phyloP scores from a whole-genome alignment of 2,113 vertebrate genomes.

The Alectura lathami region DNA sequence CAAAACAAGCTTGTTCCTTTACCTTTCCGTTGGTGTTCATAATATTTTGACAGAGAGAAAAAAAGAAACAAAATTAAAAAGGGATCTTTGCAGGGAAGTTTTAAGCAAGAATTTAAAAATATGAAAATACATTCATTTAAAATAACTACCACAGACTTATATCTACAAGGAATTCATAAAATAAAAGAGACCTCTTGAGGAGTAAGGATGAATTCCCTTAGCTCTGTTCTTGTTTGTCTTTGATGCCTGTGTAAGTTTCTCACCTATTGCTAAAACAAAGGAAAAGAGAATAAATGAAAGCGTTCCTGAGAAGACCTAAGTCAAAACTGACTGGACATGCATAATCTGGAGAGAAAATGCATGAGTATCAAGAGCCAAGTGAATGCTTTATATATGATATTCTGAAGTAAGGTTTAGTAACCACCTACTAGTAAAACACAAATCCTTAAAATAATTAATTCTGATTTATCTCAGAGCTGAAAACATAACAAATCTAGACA shows the following conservation, averaged over 20 bases:
- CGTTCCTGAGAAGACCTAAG: background rate
- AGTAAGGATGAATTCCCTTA: conserved; percentile 47
- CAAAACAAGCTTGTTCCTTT: background rate
- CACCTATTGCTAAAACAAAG: background rate
- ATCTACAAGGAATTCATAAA: conserved; percentile 22
- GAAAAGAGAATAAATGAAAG: background rate
- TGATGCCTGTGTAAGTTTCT: background rate
- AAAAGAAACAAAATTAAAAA: background rate
- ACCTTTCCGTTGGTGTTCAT: background rate
- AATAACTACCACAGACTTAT: background rate
- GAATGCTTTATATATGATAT: background rate
- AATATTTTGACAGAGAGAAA: background rate
- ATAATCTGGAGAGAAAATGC: background rate
- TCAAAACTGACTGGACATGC: background rate
- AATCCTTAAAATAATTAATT: background rate
- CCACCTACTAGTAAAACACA: background rate
- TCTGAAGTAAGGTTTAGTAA: background rate
- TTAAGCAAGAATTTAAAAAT: background rate
- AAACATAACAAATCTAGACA: background rate
- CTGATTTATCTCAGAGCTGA: conserved; percentile 20
- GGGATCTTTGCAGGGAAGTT: background rate
- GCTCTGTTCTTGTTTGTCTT: background rate
- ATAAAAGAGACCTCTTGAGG: conserved; percentile 62
- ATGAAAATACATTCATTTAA: background rate
- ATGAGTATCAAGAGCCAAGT: background rate